phyloP scores from a whole-genome alignment of 2,797 vertebrate genomes.

The Sciurus vulgaris region DNA sequence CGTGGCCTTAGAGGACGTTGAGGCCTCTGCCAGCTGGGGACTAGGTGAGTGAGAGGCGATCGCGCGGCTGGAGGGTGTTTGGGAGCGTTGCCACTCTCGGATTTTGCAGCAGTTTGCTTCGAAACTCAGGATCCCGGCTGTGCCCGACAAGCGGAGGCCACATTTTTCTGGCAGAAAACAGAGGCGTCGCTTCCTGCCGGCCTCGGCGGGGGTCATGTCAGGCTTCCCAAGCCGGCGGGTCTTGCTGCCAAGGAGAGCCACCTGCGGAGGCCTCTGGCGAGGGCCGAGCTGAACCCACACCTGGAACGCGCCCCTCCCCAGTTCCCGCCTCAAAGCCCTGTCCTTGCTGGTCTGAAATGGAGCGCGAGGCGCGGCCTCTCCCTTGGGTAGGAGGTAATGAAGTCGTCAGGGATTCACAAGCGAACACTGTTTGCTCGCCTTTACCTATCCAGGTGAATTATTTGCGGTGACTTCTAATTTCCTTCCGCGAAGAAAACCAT shows the following conservation, averaged over 20 bases:
- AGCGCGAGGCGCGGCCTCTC: background rate
- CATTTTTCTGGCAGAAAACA: background rate
- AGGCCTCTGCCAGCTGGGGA: background rate
- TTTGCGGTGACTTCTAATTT: slow-evolving; percentile 75
- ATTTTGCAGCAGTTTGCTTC: background rate
- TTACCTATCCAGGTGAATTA: slow-evolving; percentile 75
- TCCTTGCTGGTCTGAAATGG: background rate
- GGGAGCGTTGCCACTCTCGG: background rate
- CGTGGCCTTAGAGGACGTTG: fast-evolving
- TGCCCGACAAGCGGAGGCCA: background rate
- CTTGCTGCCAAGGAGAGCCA: slow-evolving; percentile 59
- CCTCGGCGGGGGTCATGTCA: slow-evolving; percentile 23
- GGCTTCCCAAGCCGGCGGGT: background rate
- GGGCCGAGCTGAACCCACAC: background rate
- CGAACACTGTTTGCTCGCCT: slow-evolving; percentile 41
- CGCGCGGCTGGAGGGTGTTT: background rate
- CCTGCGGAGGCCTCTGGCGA: slow-evolving; percentile 66
- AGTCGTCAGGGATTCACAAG: slow-evolving; percentile 30
- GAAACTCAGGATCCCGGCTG: background rate
- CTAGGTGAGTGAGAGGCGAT: no score
- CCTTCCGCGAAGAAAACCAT: slow-evolving; percentile 72
- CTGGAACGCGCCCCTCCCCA: background rate
- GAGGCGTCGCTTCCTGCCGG: background rate
- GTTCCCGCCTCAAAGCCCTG: background rate
- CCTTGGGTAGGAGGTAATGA: background rate